These are phyloP conservation scores for Diorhabda sublineata DNA, from an alignment of 1,140 invertebrate genomes.

Conservation along the genomic window DNA sequence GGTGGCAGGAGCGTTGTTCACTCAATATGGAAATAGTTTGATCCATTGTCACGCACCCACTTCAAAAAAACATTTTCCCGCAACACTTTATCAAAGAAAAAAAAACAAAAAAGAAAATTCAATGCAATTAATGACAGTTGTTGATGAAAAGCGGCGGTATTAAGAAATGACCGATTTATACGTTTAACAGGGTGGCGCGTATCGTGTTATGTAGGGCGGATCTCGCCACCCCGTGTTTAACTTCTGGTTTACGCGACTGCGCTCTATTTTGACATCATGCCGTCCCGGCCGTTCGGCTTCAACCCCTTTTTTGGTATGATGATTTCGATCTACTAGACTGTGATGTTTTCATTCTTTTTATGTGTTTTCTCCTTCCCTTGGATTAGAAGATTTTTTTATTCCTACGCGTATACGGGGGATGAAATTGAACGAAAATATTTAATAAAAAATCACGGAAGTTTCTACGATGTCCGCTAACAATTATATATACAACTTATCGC, in stretches of 20 bases:
- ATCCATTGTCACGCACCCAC: background rate
- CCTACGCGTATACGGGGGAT: no score
- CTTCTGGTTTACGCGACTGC: slow-evolving; percentile 42
- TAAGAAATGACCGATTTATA: slow-evolving; percentile 29
- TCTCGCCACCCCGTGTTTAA: slow-evolving; percentile 46
- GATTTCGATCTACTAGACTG: slow-evolving; percentile 22
- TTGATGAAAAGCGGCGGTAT: slow-evolving; percentile 13
- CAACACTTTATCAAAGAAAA: slow-evolving; percentile 4
- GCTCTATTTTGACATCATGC: slow-evolving; percentile 17
- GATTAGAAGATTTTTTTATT: no score
- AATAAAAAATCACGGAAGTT: no score
- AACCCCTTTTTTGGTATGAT: slow-evolving; percentile 23
- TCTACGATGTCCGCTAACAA: no score
- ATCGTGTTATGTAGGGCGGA: slow-evolving; percentile 38
- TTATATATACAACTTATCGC: no score
- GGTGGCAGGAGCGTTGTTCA: slow-evolving; percentile 29
- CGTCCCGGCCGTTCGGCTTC: slow-evolving; percentile 13
- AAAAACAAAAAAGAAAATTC: background rate
- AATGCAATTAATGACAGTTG: slow-evolving; percentile 6
- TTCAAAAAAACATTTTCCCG: background rate
- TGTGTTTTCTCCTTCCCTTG: background rate
- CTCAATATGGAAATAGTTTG: background rate
- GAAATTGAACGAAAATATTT: no score
- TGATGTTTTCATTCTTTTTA: slow-evolving; percentile 16
- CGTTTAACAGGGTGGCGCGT: slow-evolving; percentile 19